phyloP scores from a whole-genome alignment of 2,797 vertebrate genomes.

The Acanthurus leucopareius region DNA sequence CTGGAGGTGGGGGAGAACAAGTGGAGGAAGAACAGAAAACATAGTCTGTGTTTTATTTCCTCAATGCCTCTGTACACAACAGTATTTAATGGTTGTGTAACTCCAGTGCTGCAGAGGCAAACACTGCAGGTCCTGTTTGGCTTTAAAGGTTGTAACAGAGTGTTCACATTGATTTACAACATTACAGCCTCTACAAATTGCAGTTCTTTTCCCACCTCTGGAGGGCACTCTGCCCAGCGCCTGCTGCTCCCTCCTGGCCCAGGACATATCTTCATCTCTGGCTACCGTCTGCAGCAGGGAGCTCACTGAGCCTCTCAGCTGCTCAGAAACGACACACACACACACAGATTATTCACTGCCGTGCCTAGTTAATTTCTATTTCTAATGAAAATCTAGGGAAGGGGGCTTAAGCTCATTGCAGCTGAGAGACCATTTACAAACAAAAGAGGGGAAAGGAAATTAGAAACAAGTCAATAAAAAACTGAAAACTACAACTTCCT shows the following conservation, averaged over 20 bases:
- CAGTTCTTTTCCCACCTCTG: constrained; percentile 78
- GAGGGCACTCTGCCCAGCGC: constrained; percentile 86
- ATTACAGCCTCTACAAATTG: too few relatives aligned
- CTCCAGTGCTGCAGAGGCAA: neutral
- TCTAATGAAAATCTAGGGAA: neutral
- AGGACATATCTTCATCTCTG: constrained; percentile 83
- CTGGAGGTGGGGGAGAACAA: constrained; percentile 49
- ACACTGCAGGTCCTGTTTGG: neutral
- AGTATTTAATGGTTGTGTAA: neutral
- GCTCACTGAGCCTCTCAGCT: constrained; percentile 83
- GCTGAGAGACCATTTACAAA: neutral
- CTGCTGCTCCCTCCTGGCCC: constrained; percentile 83
- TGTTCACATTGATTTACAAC: neutral
- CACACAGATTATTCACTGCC: neutral
- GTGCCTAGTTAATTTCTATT: neutral
- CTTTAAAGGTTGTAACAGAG: neutral
- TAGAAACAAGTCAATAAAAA: neutral
- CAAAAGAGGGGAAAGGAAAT: neutral
- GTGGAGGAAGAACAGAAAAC: neutral
- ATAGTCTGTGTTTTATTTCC: neutral
- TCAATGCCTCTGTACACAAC: neutral
- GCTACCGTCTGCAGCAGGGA: constrained; percentile 85
- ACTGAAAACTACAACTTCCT: neutral
- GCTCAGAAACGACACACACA: constrained; percentile 21
- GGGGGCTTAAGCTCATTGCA: neutral